These are phyloP conservation scores for Erannis defoliaria DNA, from an alignment of 2,888 invertebrate genomes.

Conservation along the genomic window DNA sequence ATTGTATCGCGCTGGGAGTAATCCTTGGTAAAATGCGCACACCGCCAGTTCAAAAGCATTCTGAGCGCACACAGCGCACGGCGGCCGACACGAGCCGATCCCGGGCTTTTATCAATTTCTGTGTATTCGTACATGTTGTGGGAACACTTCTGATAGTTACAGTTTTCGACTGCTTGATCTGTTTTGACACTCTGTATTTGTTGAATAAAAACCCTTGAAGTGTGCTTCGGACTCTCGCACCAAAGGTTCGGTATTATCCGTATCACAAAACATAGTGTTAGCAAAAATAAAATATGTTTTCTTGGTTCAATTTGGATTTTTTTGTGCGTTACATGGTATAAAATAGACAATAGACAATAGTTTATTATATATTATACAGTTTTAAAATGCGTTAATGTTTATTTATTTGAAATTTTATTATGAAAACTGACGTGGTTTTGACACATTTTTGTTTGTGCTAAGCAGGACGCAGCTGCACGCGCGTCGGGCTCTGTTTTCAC, in stretches of 20 bases:
- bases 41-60: slow-evolving; percentile 25
- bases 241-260: too few species aligned
- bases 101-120: slow-evolving; percentile 27
- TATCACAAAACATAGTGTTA: too few species aligned
- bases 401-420: too few species aligned
- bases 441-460: too few species aligned
- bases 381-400: too few species aligned
- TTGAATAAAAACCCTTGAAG: background rate
- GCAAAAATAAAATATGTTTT: background rate
- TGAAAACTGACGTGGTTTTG: too few species aligned
- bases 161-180: slow-evolving; percentile 12
- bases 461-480: too few species aligned
- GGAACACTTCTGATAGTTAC: slow-evolving; percentile 14
- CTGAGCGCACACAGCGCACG: slow-evolving; percentile 17
- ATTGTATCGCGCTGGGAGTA: slow-evolving; percentile 16
- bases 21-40: slow-evolving; percentile 8
- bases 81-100: background rate
- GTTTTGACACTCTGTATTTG: slow-evolving; percentile 16
- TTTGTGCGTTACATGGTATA: too few species aligned
- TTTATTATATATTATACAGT: too few species aligned
- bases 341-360: too few species aligned
- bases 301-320: background rate
- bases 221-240: too few species aligned
- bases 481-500: too few species aligned
- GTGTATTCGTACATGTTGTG: slow-evolving; percentile 5